Percentiles rank a stretch among this genome's conserved stretches.
phyloP scores from a whole-genome alignment of 92 coral and sea anemone species.

The Phenganax marumi region DNA sequence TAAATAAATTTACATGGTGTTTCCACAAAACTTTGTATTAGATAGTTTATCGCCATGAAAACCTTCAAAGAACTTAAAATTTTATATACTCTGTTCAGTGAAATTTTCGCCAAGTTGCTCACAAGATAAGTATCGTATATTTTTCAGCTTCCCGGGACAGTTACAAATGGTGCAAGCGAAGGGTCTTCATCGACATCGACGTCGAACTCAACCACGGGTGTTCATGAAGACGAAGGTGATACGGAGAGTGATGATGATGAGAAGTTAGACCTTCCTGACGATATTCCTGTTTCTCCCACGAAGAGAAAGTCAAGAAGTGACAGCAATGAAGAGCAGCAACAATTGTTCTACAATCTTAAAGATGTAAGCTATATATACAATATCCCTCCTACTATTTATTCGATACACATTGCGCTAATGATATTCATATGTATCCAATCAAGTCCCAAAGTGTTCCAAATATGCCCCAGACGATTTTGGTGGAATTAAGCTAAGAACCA shows the following conservation, averaged over 20 bases:
- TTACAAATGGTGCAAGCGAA: slow-evolving; percentile 93
- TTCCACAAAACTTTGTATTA: no score
- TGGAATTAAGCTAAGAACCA: no score
- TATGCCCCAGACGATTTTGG: no score
- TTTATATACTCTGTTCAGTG: no score
- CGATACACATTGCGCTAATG: background rate
- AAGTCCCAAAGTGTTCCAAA: no score
- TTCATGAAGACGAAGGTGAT: slow-evolving; percentile 60
- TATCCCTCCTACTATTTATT: background rate
- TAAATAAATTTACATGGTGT: no score
- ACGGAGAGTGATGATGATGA: slow-evolving; percentile 79
- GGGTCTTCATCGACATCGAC: slow-evolving; percentile 81
- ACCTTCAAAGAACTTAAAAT: no score
- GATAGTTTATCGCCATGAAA: no score
- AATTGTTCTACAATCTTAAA: slow-evolving; percentile 79
- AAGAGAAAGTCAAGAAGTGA: slow-evolving; percentile 46
- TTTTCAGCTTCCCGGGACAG: slow-evolving; percentile 77
- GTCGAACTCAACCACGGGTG: slow-evolving; percentile 37
- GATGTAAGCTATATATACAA: slow-evolving; percentile 63
- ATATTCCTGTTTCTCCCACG: slow-evolving; percentile 49
- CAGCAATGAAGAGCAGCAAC: slow-evolving; percentile 51
- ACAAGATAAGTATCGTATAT: background rate
- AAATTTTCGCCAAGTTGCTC: background rate
- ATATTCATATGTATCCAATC: no score
- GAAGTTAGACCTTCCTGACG: slow-evolving; percentile 72